Base-by-base conservation (phyloP, 30 jellyfish, hydroid and myxozoan genomes). In the Rhopilema esculentum region DNA sequence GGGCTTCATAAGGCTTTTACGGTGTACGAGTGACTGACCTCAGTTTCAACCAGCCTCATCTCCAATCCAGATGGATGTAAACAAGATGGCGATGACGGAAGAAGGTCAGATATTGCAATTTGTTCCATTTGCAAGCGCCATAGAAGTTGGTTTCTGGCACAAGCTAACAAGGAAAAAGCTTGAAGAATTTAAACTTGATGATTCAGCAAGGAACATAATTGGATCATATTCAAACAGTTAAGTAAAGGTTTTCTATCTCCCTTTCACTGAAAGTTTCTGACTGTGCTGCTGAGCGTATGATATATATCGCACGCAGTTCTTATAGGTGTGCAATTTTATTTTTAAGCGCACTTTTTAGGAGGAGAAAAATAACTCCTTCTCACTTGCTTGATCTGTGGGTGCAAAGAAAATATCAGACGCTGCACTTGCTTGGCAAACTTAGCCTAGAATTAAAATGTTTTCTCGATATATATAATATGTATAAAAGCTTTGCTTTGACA, bases 81-180 rank as follows among this genome's bases (percentile, higher is more conserved):
- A 53, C 53, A 52, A 71, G 40, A 71, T 71, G 82, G 82, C 82
- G 29, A 23, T 63, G 23, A 16, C 15, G 19, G 64, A 62, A 81
- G 67, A 23, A 48, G 90, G 77, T 18, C 23, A 51, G 29, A 53
- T 89, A 62, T 93, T 92, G 70, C 98, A 92, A 51, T 92, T 80
- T 53, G 95, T 87, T 29, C 97, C 98, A 63, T 88, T 92, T 67
- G 78, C 98, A 66, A 92, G 98, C 61, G 98, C 98, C 19, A 87
- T 92, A 18, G 97, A 92, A 51, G 92, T 92, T 27, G 97, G 98
- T 4, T 92, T 92, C 84, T 92, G 98, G 98, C 98, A 87, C 49
- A 68, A 73, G 27, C 91, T 92, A 24, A 87, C 92, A 30, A 85
- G 86, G 69, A 86, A 92, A 80, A 92, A 92, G 80, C 93, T 92